Conservation (phyloP, 2,113 vertebrate genomes). For the Haplochromis vanheusdeni region DNA sequence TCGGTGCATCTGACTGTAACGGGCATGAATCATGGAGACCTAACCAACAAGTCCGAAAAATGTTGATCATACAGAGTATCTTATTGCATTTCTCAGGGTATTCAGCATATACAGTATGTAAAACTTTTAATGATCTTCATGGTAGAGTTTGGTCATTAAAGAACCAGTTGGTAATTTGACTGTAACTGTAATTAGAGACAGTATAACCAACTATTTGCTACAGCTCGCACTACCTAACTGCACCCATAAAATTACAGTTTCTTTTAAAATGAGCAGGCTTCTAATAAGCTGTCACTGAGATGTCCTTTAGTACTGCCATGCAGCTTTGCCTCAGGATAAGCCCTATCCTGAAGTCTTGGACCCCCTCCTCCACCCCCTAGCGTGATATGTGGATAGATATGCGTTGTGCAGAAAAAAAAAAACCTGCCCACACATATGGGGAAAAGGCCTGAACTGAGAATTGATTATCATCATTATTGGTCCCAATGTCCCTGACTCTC, state of each 20-base stretch:
- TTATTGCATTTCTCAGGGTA: background rate
- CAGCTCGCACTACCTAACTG: background rate
- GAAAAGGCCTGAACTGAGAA: conserved; percentile 8
- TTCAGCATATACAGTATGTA: background rate
- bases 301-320: background rate
- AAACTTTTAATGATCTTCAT: background rate
- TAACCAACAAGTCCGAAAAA: background rate
- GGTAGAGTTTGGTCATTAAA: background rate
- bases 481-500: background rate
- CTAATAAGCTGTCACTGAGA: background rate
- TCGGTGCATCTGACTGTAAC: background rate
- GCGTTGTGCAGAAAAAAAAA: background rate
- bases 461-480: conserved; percentile 52
- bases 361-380: background rate
- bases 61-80: background rate
- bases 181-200: background rate
- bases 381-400: background rate
- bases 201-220: background rate
- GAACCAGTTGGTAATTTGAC: background rate
- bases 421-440: background rate
- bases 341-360: background rate
- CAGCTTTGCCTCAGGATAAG: conserved; percentile 1
- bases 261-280: background rate
- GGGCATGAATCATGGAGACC: background rate
- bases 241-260: background rate